Base-by-base conservation (phyloP, 2,888 invertebrate genomes). In the Zelleria hepariella region DNA sequence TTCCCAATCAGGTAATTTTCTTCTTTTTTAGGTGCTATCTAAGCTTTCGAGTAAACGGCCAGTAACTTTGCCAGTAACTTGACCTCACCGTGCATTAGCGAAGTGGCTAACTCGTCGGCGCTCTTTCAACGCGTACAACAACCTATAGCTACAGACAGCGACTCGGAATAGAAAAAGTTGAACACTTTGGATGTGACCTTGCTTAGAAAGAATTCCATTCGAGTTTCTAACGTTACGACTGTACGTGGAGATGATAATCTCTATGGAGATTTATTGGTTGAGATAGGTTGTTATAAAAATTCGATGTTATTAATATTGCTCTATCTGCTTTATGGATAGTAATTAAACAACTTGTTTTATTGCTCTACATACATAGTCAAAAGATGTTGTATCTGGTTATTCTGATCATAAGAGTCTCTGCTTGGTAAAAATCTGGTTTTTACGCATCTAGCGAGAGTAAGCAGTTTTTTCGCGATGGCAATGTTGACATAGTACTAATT, bases 31-130 rank as follows among this genome's bases (percentile, higher is more conserved):
- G 15, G 68, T 67, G 79, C 75, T 79, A 81, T 81, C 80, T 78
- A 75, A 77, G 68, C 73, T 69, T 68, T 67, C 32, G 32, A 42
- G 32, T 42, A 42, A 42, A 42, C 32, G 32, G 32, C 15, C 32
- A 42, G 32, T 42, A 69, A 70, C 75, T 69, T 63, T 69, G 73
- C 74, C 68, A 75, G 82, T 83, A 83, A 84, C 83, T 83, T 82
- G 82, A 83, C 78, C 83, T 79, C 72, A 77, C 75, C 74, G 70
- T 68, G 75, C 77, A 80, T 80, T 80, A 82, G 82, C 75, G 74
- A 75, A 76, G 75, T 78, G 75, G 78, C 72, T 78, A 72, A 7
- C 26, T 32, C 6, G 48, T 57, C 70, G 69, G 70, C 71, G 72
- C 70, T 76, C 79, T 81, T 77, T 81, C 82, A 80, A 77, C 76